These are phyloP conservation scores for Arrhopalites spinosus DNA, from an alignment of 2,888 invertebrate species.

Conservation along the genomic window DNA sequence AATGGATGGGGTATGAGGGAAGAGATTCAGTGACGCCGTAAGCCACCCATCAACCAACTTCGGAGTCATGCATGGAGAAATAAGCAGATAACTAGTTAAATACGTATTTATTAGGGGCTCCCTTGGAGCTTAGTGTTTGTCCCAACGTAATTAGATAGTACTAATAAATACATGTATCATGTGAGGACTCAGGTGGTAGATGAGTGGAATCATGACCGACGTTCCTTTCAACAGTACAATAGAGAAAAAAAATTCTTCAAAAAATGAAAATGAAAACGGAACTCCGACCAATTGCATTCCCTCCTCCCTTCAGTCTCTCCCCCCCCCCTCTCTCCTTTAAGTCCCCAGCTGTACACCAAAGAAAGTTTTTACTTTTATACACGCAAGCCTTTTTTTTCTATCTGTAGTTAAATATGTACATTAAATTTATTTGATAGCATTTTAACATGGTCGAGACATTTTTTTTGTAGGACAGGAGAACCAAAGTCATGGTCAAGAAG, in stretches of 20 bases:
- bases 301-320: background rate
- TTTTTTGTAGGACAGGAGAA: background rate
- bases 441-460: too few relatives aligned
- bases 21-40: constrained; percentile 16
- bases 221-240: constrained; percentile 1
- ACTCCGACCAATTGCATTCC: background rate
- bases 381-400: too few relatives aligned
- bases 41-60: constrained; percentile 31
- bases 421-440: too few relatives aligned
- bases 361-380: too few relatives aligned
- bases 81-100: constrained; percentile 29
- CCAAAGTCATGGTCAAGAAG: background rate
- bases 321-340: background rate
- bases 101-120: constrained; percentile 29
- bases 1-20: background rate
- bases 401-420: too few relatives aligned
- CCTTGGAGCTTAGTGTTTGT: constrained; percentile 27
- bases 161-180: constrained; percentile 39
- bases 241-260: background rate
- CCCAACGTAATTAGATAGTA: constrained; percentile 36
- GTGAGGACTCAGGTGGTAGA: constrained; percentile 18
- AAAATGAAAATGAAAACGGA: background rate
- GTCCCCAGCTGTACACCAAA: too few relatives aligned
- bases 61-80: constrained; percentile 21
- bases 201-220: constrained; percentile 7